Evolutionary conservation across 2,888 invertebrate genomes (phyloP).

Genomic region (Schrankia costaestrigalis): DNA sequence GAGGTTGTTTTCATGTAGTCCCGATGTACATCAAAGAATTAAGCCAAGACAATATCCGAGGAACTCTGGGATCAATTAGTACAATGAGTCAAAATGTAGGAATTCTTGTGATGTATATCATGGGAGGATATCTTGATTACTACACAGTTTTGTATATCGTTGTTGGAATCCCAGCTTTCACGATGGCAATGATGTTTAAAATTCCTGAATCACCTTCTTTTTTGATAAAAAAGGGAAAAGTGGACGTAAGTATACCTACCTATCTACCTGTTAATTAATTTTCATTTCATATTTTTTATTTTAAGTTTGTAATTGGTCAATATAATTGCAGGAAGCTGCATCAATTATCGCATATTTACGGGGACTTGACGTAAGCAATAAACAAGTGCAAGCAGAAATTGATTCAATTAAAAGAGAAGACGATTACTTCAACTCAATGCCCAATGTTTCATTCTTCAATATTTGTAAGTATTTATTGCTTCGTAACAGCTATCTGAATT

Average conservation of each 20-base stretch:
- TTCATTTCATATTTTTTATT: not conserved
- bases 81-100: conserved; percentile 46
- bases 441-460: conserved; percentile 41
- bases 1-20: conserved; percentile 45
- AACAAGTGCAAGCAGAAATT: conserved; percentile 43
- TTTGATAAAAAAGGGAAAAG: conserved; percentile 47
- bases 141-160: conserved; percentile 43
- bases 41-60: conserved; percentile 49
- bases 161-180: conserved; percentile 36
- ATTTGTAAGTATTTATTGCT: conserved; percentile 43
- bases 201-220: conserved; percentile 61
- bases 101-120: conserved; percentile 42
- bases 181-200: conserved; percentile 37
- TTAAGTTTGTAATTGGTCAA: not conserved
- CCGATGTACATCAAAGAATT: conserved; percentile 58
- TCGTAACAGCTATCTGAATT: not conserved
- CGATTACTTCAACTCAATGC: conserved; percentile 46
- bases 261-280: conserved; percentile 4
- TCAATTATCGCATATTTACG: conserved; percentile 42
- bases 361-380: conserved; percentile 41
- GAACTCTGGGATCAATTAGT: conserved; percentile 40
- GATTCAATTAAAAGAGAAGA: conserved; percentile 45
- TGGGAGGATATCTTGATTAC: conserved; percentile 52
- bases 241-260: conserved; percentile 50
- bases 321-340: conserved; percentile 44